Evolutionary conservation across 2,113 vertebrate species (phyloP), one percentile per base, ranked within the genome.

Genomic region (Corythaixoides concolor): DNA sequence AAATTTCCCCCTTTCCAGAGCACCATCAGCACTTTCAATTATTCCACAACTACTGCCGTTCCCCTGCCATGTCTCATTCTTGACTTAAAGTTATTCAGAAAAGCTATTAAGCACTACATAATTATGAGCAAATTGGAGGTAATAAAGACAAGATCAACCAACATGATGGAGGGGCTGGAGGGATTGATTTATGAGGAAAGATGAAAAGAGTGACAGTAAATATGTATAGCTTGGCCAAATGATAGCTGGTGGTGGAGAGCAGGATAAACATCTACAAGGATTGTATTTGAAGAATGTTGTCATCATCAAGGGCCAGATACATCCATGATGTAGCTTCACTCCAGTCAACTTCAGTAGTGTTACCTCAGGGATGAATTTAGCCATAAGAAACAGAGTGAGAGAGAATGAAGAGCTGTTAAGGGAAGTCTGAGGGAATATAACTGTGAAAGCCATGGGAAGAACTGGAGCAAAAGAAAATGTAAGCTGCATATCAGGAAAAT

Each of bases 61-160:
- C 41, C 53, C 53, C 53, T 87, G 33, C 63, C 8, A 1, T 55
- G 55, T 88, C 50, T 86, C 59, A 86, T 78, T 80, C 92, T 86
- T 94, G 70, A 91, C 89, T 96, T 95, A 39, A 95, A 95, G 58
- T 76, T 93, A 86, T 83, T 91, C 91, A 91, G 78, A 85, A 96
- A 94, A 94, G 64, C 79, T 95, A 90, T 93, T 91, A 95, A 88
- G n/a, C n/a, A 67, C 75, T 74, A 86, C 72, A 70, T 90, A 96
- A 96, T 88, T 97, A 96, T 97, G 93, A 97, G 91, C 97, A 98
- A 95, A 97, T 97, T 96, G 88, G 83, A 95, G 88, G 88, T 73
- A 96, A 97, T 97, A 98, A 97, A 98, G 96, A 95, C 90, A 98
- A 97, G 90, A 96, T 95, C 86, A 96, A 90, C 50, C 50, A 96